Evolutionary conservation across 2,113 vertebrate species (phyloP), one percentile per base, ranked within the genome.

Genomic region (Labeo catla): DNA sequence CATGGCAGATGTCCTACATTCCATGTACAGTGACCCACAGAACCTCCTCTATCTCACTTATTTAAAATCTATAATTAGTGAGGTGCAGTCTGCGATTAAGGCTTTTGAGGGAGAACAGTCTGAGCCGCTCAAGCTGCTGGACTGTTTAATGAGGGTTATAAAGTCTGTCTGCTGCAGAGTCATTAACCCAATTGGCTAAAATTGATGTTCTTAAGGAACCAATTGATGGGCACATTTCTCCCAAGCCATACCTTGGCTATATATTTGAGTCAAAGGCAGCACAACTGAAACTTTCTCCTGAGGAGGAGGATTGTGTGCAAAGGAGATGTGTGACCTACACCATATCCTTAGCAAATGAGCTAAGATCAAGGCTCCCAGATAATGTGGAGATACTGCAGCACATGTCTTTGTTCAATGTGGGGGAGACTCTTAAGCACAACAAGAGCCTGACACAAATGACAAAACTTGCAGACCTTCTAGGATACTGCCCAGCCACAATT

Each of bases 121-220:
- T 63, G 65, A 72, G 52, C 47, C 28, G 13, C 43, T 52, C 39
- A 84, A 85, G 21, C 57, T 85, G n/a, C 65, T 65, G 36, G 76
- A 85, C 39, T 47, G 49, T 15, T 81, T 87, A 47, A 43, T 63
- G 10, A 81, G 52, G 19, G 45, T 85, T 13, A 61, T 81, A 12
- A 81, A 81, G 66, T 85, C 87, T 76, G 65, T 85, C 9, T 50
- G 77, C 57, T 65, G 66, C 76, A 85, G 76, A 6, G 66, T 87
- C 4, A 45, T 87, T 21, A 83, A 83, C 34, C 80, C 86, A 83
- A 34, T 83, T 83, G 86, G 57, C 80, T 50, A 63, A 83, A 76
- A 76, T 63, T 36, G 21, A 86, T 74, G 65, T 82, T 16, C 79
- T 83, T 11, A 76, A 34, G 73, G 50, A 84, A 2, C 7, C 57